These are phyloP conservation scores for Sus scrofa DNA, from an alignment of 2,113 vertebrate genomes.

Conservation along the genomic window T2T-Sscrofa CM000825.6:84170001-84170500, in stretches of 20 bases:
- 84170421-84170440: background rate
- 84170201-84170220: background rate
- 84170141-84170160: background rate
- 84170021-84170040: background rate
- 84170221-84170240: background rate
- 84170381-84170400: too few relatives aligned
- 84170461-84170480: background rate
- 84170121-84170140: background rate
- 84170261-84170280: background rate
- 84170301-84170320: background rate
- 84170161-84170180: background rate
- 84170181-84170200: background rate
- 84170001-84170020: background rate
- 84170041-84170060: background rate
- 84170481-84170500: rapidly evolving
- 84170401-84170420: background rate
- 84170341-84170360: background rate
- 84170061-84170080: background rate
- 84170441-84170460: background rate
- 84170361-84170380: background rate
- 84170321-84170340: background rate
- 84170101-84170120: background rate
- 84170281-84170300: background rate
- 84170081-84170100: background rate
- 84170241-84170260: background rate